phyloP scores from a whole-genome alignment of 64 coral and sea anemone genomes.

The Platygyra sinensis region DNA sequence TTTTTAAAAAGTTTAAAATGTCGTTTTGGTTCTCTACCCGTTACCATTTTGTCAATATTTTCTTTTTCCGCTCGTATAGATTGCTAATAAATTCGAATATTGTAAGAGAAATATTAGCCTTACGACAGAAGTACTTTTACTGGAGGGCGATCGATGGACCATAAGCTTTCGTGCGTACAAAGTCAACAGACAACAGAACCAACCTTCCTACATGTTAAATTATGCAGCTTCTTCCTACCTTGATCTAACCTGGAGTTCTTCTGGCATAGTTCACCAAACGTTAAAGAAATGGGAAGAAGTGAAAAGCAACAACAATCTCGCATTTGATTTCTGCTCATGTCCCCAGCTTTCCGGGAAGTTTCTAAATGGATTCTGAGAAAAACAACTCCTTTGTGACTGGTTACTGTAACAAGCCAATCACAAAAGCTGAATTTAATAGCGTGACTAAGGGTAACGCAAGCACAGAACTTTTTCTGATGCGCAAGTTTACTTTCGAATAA shows the following conservation, averaged over 20 bases:
- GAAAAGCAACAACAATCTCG: not conserved
- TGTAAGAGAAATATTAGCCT: too few species aligned
- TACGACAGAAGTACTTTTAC: too few species aligned
- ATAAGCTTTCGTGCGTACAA: too few species aligned
- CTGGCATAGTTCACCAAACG: not conserved
- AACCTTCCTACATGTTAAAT: not conserved
- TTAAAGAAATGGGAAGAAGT: not conserved
- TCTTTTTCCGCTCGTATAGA: too few species aligned
- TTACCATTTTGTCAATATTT: too few species aligned
- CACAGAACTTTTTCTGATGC: too few species aligned
- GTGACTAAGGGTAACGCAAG: not conserved
- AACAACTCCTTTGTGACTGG: not conserved
- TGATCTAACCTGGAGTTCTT: not conserved
- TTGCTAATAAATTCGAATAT: too few species aligned
- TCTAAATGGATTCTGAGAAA: not conserved
- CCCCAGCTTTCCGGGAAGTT: not conserved
- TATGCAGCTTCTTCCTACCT: not conserved
- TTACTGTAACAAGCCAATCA: not conserved
- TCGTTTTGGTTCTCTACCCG: too few species aligned
- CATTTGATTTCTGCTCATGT: not conserved
- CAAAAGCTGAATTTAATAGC: not conserved
- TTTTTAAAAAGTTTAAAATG: too few species aligned
- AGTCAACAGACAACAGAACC: not conserved
- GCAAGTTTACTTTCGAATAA: too few species aligned
- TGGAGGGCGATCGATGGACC: too few species aligned